A percentile compares a stretch with the other conserved stretches of the same genome.
Conservation (phyloP, 2,113 vertebrate species). For the Mionectes macconnelli region DNA sequence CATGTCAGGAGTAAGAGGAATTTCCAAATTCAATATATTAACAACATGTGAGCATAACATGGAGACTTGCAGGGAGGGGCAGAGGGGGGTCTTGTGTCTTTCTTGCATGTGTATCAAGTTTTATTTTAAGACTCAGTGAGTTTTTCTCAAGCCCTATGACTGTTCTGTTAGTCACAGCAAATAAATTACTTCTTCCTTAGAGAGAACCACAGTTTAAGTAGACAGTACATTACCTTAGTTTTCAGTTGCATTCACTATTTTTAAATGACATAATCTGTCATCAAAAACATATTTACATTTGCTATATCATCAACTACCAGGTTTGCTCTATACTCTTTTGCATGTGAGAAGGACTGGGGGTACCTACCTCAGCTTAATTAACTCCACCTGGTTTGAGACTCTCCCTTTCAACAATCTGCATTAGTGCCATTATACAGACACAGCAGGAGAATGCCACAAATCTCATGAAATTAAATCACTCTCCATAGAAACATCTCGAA, state of each 20-base stretch:
- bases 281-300: conserved; percentile 45
- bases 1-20: neutral
- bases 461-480: conserved; percentile 69
- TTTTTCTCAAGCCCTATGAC: neutral
- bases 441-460: conserved; percentile 71
- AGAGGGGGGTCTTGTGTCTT: neutral
- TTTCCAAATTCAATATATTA: conserved; percentile 2
- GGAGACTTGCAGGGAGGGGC: neutral
- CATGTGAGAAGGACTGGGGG: neutral
- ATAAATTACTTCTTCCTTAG: conserved; percentile 8
- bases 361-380: conserved; percentile 61
- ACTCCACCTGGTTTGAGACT: conserved; percentile 66
- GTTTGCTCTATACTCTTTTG: neutral
- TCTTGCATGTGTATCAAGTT: neutral
- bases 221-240: neutral
- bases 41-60: neutral
- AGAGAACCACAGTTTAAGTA: neutral
- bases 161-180: conserved; percentile 23
- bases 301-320: conserved; percentile 4
- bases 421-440: conserved; percentile 57
- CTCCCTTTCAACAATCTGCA: conserved; percentile 59
- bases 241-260: conserved; percentile 10
- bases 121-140: neutral
- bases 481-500: conserved; percentile 70
- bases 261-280: conserved; percentile 40